phyloP scores from a whole-genome alignment of 2,797 vertebrate genomes.

The Pelochelys cantorii region DNA sequence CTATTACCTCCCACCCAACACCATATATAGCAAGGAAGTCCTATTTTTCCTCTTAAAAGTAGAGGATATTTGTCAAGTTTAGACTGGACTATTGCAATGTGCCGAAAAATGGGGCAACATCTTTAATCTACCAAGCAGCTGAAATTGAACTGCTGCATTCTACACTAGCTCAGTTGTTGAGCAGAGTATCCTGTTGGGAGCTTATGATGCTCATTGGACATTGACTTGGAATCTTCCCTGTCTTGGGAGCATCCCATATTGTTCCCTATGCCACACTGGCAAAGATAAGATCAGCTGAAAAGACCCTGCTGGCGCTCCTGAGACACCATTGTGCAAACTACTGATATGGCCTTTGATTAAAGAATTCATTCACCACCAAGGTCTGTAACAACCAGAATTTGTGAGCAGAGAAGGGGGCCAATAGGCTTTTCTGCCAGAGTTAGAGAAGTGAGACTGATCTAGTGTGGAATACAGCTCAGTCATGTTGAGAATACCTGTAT shows the following conservation, averaged over 20 bases:
- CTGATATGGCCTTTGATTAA: neutral
- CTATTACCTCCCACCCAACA: neutral
- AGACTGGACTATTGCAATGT: neutral
- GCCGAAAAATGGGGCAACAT: too few relatives aligned
- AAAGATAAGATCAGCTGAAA: neutral
- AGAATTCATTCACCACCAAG: neutral
- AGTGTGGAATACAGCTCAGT: neutral
- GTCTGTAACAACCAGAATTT: neutral
- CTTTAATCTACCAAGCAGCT: neutral
- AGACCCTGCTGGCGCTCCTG: neutral
- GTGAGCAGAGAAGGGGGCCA: neutral
- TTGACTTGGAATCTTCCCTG: neutral
- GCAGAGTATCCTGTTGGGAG: neutral
- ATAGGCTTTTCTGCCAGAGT: neutral
- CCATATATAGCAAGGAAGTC: neutral
- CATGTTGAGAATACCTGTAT: neutral
- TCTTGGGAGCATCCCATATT: neutral
- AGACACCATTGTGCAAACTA: neutral
- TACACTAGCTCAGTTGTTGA: neutral
- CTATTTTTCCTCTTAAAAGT: neutral
- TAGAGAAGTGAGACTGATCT: neutral
- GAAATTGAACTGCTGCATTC: neutral
- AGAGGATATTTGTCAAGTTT: neutral
- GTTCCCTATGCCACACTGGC: neutral
- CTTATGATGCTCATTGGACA: accelerated